A percentile compares a stretch with the other conserved stretches of the same genome.
Evolutionary conservation across 1,140 invertebrate genomes (phyloP).

Genomic region (Campoletis sonorensis): DNA sequence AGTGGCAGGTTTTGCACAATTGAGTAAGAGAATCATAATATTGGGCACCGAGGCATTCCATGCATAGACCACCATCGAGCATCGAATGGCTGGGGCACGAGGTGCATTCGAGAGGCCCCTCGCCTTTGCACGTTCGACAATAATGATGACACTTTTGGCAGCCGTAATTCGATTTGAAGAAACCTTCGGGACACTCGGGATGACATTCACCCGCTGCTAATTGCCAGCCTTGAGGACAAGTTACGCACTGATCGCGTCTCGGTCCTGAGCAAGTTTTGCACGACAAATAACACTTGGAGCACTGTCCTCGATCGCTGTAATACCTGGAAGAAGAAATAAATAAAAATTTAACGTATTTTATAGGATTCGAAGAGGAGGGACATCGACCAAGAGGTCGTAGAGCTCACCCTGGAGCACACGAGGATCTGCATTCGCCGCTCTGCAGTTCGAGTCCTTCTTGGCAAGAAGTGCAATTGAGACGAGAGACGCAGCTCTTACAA

Average conservation of each 20-base stretch:
- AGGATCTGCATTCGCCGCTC: slow-evolving; percentile 86
- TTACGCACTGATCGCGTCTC: slow-evolving; percentile 88
- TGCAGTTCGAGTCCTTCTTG: slow-evolving; percentile 84
- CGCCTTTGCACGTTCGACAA: slow-evolving; percentile 87
- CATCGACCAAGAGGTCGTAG: background rate
- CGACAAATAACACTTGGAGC: slow-evolving; percentile 88
- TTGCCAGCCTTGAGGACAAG: slow-evolving; percentile 86
- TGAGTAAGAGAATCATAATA: slow-evolving; percentile 84
- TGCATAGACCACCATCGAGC: slow-evolving; percentile 84
- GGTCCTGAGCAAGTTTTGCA: slow-evolving; percentile 90
- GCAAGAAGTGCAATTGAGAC: slow-evolving; percentile 87
- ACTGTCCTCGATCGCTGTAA: slow-evolving; percentile 89
- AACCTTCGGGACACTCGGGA: slow-evolving; percentile 89
- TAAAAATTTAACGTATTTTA: background rate
- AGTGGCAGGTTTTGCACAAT: slow-evolving; percentile 82
- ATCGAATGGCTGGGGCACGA: slow-evolving; percentile 84
- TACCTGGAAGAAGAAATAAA: slow-evolving; percentile 78
- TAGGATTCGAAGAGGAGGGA: slow-evolving; percentile 32
- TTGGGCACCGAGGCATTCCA: slow-evolving; percentile 84
- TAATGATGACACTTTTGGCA: slow-evolving; percentile 91
- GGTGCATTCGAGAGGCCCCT: slow-evolving; percentile 84
- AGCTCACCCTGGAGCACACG: slow-evolving; percentile 81
- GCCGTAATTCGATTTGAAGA: slow-evolving; percentile 86
- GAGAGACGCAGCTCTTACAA: slow-evolving; percentile 85
- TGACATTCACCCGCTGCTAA: slow-evolving; percentile 88